Evolutionary conservation across 1,140 invertebrate genomes (phyloP).

Genomic region (Dendrolimus kikuchii): DNA sequence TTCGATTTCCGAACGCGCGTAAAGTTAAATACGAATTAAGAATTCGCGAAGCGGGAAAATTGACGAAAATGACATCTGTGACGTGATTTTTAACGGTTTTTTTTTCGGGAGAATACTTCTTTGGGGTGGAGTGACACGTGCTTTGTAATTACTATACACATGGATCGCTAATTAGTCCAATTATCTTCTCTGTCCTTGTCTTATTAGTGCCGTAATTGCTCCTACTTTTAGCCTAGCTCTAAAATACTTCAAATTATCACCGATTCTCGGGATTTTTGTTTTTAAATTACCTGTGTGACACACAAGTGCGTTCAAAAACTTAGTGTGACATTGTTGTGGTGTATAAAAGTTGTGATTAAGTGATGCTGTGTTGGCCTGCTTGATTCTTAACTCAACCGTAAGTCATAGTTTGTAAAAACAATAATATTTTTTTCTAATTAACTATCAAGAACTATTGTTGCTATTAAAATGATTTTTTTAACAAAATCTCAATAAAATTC

Average conservation of each 20-base stretch:
- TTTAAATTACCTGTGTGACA: slow-evolving; percentile 13
- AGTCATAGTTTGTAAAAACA: slow-evolving; percentile 48
- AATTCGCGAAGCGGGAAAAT: background rate
- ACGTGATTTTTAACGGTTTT: slow-evolving; percentile 33
- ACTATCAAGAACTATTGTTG: background rate
- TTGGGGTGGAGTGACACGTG: slow-evolving; percentile 32
- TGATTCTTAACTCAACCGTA: slow-evolving; percentile 39
- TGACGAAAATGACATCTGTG: slow-evolving; percentile 55
- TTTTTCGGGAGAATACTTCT: background rate
- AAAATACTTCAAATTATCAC: no score
- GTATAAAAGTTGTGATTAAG: slow-evolving; percentile 37
- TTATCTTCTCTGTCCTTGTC: slow-evolving; percentile 36
- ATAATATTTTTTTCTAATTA: slow-evolving; percentile 36
- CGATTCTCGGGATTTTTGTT: no score
- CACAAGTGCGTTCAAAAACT: slow-evolving; percentile 25
- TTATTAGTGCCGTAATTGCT: no score
- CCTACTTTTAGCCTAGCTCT: no score
- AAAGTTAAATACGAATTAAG: no score
- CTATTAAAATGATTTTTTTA: no score
- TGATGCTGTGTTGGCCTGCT: slow-evolving; percentile 44
- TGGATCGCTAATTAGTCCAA: slow-evolving; percentile 45
- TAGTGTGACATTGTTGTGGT: slow-evolving; percentile 38
- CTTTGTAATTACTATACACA: slow-evolving; percentile 39
- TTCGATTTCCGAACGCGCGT: slow-evolving; percentile 31
- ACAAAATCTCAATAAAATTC: no score